Base-by-base conservation (phyloP, 2,888 invertebrate genomes). In the Oegoconia quadripuncta region DNA sequence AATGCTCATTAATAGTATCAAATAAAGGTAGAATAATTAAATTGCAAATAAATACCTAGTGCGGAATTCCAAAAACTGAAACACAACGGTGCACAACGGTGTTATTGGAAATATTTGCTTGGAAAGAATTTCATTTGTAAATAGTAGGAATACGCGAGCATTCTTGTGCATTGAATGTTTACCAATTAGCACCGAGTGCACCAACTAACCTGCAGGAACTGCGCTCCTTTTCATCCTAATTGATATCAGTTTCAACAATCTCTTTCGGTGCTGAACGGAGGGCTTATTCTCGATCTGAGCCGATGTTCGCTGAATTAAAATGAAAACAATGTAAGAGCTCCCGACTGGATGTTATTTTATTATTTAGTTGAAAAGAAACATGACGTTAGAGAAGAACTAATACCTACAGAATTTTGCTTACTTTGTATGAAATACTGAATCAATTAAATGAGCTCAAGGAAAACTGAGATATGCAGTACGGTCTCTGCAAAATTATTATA, bases 111-210 rank as follows among this genome's bases (percentile, higher is more conserved):
- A 76, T 75, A 70, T 76, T 74, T 71, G 71, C 76, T 64, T 67
- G 52, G 59, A 71, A 81, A 76, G 79, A 83, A 80, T 83, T 82
- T 81, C 64, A 83, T 82, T 82, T 76, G 62, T 77, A 80, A 79
- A 77, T 77, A 72, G 72, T 75, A 52, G 54, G 61, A 56, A 47
- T 48, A 52, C 59, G 48, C 62, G 52, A 60, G 50, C 58, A 62
- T 17, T 64, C 60, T 64, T 55, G 63, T 64, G 64, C 70, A 69
- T 64, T 61, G 70, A 69, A 68, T 79, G 78, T 74, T 75, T 78
- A 74, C 75, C 73, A 82, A 81, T 82, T 76, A 82, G 75, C 62
- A 41, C 50, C 50, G 51, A 52, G 49, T 52, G 54, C 35, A 35
- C 47, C n/a, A n/a, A n/a, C n/a, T n/a, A n/a, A 56, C 49, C 48